Evolutionary conservation across 53 echinoderm and acorn worm genomes (phyloP), one percentile per base, ranked within the genome.

Genomic region (Crossaster papposus): DNA sequence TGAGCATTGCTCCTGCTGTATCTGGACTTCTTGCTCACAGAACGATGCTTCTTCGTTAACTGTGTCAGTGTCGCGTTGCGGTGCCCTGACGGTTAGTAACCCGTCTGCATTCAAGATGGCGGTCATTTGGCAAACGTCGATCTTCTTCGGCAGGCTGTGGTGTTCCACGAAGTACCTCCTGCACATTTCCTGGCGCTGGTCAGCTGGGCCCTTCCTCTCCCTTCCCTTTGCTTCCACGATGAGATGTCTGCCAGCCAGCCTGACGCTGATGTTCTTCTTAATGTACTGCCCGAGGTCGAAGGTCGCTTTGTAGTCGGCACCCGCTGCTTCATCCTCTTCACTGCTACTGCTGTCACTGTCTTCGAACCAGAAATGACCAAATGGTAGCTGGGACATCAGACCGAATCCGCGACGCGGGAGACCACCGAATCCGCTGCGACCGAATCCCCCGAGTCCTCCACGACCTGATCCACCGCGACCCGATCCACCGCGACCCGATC

Each of bases 241-340:
- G 62, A 81, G 64, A 81, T 81, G 36, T 24, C 81, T 81, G 81
- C 81, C 81, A 10, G 36, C 81, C 36, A 81, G 32, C 33, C 81
- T 38, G 62, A 81, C 64, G 36, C 20, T 63, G 81, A 81, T 81
- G 37, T 64, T 15, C 35, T 81, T 81, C 23, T 36, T 58, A 35
- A 34, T 81, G 23, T 34, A 81, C 63, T 34, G 62, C n/a, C 35
- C 51, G 54, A 81, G 64, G 30, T 81, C 63, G 64, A 81, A 81
- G 36, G 81, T 81, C 64, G 36, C 81, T 31, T 81, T n/a, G 81
- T 32, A 81, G 81, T 81, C 65, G 11, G 35, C n/a, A 9, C 30
- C 11, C 35, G 36, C 12, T 17, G 58, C 81, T 3, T 74, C 75
- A 13, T 74, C 75, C 10, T 32, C 31, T 36, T 64, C 64, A 64